Evolutionary conservation across 1,140 invertebrate genomes (phyloP).

Genomic region (Ips typographus): DNA sequence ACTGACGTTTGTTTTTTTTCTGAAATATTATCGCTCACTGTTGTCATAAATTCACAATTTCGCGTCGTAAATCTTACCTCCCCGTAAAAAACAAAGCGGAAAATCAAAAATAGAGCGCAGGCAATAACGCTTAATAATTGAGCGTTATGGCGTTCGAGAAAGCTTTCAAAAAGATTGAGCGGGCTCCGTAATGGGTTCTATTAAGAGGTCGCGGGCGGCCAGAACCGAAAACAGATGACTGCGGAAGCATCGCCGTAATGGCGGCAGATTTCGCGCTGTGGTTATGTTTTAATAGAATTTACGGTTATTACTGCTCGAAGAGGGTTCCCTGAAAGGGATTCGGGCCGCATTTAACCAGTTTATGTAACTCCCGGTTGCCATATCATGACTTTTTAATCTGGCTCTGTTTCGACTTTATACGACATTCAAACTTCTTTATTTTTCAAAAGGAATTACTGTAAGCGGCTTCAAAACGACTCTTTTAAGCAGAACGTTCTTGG

Average conservation of each 20-base stretch:
- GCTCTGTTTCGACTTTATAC: background rate
- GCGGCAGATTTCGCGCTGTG: conserved; percentile 55
- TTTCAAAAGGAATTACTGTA: no score
- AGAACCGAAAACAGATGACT: conserved; percentile 52
- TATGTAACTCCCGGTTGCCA: conserved; percentile 10
- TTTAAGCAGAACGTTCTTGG: no score
- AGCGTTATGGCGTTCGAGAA: conserved; percentile 51
- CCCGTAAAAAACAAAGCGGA: conserved; percentile 38
- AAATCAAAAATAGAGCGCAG: conserved; percentile 54
- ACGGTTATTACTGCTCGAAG: conserved; percentile 50
- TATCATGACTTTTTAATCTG: conserved; percentile 2
- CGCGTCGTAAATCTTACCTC: conserved; percentile 39
- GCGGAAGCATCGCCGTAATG: conserved; percentile 52
- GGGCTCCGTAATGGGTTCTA: conserved; percentile 44
- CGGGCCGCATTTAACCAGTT: background rate
- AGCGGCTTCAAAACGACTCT: no score
- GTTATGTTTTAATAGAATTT: conserved; percentile 57
- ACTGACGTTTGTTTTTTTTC: conserved; percentile 4
- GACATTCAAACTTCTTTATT: background rate
- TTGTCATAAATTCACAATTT: conserved; percentile 17
- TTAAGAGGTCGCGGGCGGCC: conserved; percentile 35
- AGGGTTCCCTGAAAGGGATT: conserved; percentile 39
- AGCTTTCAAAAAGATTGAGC: conserved; percentile 53
- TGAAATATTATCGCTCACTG: background rate
- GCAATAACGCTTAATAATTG: conserved; percentile 53